phyloP scores from a whole-genome alignment of 2,797 vertebrate genomes.

The Lithobates pipiens region DNA sequence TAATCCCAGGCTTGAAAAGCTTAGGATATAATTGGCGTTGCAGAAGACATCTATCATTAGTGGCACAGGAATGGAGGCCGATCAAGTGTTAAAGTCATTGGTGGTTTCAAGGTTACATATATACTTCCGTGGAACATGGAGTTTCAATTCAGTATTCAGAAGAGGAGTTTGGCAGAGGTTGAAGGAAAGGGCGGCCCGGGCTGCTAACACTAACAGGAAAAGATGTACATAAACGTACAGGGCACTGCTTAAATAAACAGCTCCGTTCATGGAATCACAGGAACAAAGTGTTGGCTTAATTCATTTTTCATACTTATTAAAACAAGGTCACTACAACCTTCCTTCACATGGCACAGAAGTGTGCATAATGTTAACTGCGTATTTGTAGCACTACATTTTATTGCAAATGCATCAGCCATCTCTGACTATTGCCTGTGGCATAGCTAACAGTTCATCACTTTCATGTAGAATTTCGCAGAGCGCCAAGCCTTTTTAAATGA shows the following conservation, averaged over 20 bases:
- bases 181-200: constrained; percentile 16
- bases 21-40: constrained; percentile 3
- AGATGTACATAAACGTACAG: constrained; percentile 37
- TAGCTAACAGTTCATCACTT: not conserved
- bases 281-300: constrained; percentile 39
- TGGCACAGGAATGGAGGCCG: constrained; percentile 15
- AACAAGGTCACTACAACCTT: constrained; percentile 34
- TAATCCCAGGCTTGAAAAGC: not conserved
- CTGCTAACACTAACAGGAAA: constrained; percentile 58
- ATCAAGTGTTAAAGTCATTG: constrained; percentile 34
- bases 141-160: not conserved
- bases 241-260: constrained; percentile 23
- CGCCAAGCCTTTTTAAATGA: not conserved
- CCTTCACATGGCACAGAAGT: constrained; percentile 2
- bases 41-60: not conserved
- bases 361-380: constrained; percentile 26
- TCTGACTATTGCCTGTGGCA: not conserved
- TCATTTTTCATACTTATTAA: constrained; percentile 46
- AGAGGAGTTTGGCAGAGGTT: constrained; percentile 44
- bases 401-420: not conserved
- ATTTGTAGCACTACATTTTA: constrained; percentile 21
- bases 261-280: constrained; percentile 7
- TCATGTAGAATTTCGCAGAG: constrained; percentile 1
- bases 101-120: constrained; percentile 12
- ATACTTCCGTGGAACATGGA: constrained; percentile 7